Evolutionary conservation across 1,140 invertebrate species (phyloP), one percentile per base, ranked within the genome.

Genomic region (Fopius arisanus): DNA sequence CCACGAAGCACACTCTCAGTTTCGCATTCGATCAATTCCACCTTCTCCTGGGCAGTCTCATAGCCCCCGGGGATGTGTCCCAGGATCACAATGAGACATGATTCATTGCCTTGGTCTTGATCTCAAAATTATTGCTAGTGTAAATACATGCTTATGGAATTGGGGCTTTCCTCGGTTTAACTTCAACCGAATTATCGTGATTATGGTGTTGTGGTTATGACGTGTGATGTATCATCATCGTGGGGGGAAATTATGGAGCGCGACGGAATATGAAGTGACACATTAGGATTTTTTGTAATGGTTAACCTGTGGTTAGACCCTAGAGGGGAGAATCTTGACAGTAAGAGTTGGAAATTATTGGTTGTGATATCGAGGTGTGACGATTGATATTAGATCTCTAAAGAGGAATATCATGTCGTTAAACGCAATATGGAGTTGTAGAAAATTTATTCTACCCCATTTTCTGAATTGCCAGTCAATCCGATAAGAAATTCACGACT

Each of bases 11-110:
- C 63, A 59, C 51, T 51, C 16, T 59, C 51, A 33, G 37, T 63
- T 37, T 68, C 66, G 16, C 33, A 68, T 68, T 41, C 54, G 23
- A 12, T 71, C 33, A 23, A n/a, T 71, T 29, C 33, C 59, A 54
- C 37, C 62, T 23, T 31, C 37, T 48, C 16, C 16, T 63, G 31
- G 31, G 10, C 6, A 48, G 14, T 37, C 40, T 65, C n/a, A 28
- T 23, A n/a, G 19, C 29, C 72, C 59, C n/a, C 63, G 16, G 54
- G 66, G 66, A 48, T 54, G 19, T 73, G 21, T 41, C 67, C 72
- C 72, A 41, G 51, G 41, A 73, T 73, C 72, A 68, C 72, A 73
- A 73, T 73, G 67, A 73, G 51, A 68, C 72, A 23, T 73, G 72
- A 73, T 73, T 73, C 65, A 73, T 73, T 73, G 19, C 72, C 72